Conservation (phyloP, 2,888 invertebrate species). For the Microdon myrmicae region DNA sequence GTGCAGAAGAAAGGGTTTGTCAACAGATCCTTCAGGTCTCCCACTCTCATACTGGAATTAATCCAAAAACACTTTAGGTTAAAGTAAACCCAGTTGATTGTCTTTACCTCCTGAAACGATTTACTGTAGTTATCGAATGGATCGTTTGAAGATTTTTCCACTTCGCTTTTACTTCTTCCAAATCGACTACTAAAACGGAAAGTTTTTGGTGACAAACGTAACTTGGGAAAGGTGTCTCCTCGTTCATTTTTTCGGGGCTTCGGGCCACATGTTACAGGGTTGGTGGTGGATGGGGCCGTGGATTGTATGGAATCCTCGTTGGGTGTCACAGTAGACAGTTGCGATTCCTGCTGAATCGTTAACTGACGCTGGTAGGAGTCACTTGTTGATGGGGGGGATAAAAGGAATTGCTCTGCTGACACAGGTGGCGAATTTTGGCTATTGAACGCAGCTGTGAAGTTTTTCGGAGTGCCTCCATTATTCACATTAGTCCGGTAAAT, state of each 20-base stretch:
- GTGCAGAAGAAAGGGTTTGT: constrained; percentile 86
- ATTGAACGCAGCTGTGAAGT: constrained; percentile 59
- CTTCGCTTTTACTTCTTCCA: constrained; percentile 65
- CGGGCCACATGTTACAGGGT: constrained; percentile 5
- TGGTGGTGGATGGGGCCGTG: constrained; percentile 5
- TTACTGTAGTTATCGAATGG: constrained; percentile 64
- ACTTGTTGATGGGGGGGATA: constrained; percentile 13
- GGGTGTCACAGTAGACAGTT: background rate
- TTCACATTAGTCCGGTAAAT: constrained; percentile 72
- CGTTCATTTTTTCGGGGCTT: constrained; percentile 62
- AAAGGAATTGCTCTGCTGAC: constrained; percentile 47
- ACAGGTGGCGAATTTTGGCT: constrained; percentile 58
- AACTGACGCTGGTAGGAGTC: constrained; percentile 15
- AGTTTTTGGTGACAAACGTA: constrained; percentile 64
- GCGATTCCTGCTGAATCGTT: constrained; percentile 16
- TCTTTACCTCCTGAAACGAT: constrained; percentile 65
- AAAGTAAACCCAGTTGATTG: background rate
- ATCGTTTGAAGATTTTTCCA: constrained; percentile 62
- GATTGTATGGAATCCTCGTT: background rate
- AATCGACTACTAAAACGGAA: constrained; percentile 66
- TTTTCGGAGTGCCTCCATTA: constrained; percentile 57
- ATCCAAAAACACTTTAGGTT: constrained; percentile 4
- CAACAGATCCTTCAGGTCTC: constrained; percentile 77
- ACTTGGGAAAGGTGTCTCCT: constrained; percentile 64
- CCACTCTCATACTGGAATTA: constrained; percentile 65